phyloP scores from a whole-genome alignment of 2,113 vertebrate genomes.

The Antechinus flavipes region DNA sequence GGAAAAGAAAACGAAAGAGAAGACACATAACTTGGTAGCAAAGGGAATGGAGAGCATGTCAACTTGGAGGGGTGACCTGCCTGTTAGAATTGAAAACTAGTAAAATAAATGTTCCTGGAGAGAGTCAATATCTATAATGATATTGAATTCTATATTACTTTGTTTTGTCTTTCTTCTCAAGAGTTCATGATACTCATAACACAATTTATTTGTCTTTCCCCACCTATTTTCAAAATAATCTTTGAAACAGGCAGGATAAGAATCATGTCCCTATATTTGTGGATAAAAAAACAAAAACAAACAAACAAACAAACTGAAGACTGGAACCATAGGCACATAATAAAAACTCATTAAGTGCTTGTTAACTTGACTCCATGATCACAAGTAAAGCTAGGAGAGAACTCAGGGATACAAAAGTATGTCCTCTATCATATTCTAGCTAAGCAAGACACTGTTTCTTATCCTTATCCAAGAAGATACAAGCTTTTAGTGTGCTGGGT shows the following conservation, averaged over 20 bases:
- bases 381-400: neutral
- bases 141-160: neutral
- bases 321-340: neutral
- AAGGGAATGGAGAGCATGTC: neutral
- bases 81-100: neutral
- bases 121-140: neutral
- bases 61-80: neutral
- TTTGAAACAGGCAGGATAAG: neutral
- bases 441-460: neutral
- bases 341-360: neutral
- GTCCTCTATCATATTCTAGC: neutral
- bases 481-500: neutral
- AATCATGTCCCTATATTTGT: neutral
- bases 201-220: too few species aligned
- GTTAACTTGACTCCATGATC: neutral
- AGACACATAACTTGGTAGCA: neutral
- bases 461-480: neutral
- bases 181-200: neutral
- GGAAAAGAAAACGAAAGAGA: neutral
- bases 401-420: neutral
- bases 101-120: neutral
- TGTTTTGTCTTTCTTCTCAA: neutral
- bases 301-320: neutral
- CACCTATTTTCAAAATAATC: neutral
- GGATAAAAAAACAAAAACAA: neutral